phyloP scores from a whole-genome alignment of 2,113 vertebrate species.

The Pluvianellus socialis region DNA sequence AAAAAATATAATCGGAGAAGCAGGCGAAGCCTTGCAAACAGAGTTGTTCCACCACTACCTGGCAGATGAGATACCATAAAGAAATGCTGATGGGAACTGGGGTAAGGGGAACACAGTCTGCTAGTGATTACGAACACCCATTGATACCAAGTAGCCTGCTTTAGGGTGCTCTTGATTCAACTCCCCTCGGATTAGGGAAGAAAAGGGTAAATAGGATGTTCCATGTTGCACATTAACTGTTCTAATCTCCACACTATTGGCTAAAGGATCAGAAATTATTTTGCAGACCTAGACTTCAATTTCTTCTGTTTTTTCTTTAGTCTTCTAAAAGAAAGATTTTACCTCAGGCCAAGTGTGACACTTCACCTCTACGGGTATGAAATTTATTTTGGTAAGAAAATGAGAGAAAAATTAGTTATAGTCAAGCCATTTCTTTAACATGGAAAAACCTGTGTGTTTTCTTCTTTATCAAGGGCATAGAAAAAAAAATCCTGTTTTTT shows the following conservation, averaged over 20 bases:
- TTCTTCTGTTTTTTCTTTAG: background rate
- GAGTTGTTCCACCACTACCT: background rate
- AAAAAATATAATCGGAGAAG: background rate
- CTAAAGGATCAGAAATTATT: background rate
- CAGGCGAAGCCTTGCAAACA: background rate
- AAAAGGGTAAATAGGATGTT: background rate
- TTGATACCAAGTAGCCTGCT: background rate
- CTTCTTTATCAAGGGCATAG: background rate
- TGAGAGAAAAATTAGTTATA: background rate
- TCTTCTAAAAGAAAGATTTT: background rate
- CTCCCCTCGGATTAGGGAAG: background rate
- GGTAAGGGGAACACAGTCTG: background rate
- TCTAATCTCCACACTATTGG: background rate
- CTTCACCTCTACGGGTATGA: accelerated
- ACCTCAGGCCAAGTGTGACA: background rate
- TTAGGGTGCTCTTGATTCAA: background rate
- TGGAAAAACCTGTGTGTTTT: background rate
- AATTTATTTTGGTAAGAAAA: background rate
- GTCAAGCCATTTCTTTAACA: background rate
- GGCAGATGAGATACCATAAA: background rate
- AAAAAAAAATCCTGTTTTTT: background rate
- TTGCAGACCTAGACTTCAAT: background rate
- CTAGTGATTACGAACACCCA: background rate
- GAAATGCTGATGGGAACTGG: too few species aligned
- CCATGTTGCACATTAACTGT: background rate